Evolutionary conservation across 2,888 invertebrate species (phyloP).

Genomic region (Andrena praecox): DNA sequence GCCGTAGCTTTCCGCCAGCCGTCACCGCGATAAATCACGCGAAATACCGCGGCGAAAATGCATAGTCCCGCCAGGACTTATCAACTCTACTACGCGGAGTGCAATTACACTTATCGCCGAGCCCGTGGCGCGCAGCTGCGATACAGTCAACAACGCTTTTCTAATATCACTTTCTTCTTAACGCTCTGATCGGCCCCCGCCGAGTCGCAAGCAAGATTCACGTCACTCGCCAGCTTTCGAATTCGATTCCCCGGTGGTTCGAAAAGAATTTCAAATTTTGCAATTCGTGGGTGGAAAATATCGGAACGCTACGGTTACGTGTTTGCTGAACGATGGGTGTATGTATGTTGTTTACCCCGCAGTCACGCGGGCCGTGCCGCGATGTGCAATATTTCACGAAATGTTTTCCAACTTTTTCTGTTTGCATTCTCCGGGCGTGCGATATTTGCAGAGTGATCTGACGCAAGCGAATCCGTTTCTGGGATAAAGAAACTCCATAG

Average conservation of each 20-base stretch:
- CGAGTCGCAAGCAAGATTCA: background rate
- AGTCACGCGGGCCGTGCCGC: no score
- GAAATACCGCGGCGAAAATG: conserved; percentile 44
- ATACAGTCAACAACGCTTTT: conserved; percentile 30
- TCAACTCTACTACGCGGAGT: conserved; percentile 22
- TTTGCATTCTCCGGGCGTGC: no score
- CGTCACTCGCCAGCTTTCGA: background rate
- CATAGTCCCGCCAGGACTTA: conserved; percentile 27
- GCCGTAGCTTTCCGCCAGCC: conserved; percentile 26
- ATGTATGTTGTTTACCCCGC: no score
- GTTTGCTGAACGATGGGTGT: no score
- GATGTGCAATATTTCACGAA: background rate
- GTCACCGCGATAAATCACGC: conserved; percentile 54
- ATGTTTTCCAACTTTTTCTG: background rate
- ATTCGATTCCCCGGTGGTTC: background rate
- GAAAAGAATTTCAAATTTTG: no score
- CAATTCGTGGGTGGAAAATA: background rate
- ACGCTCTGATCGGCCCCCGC: background rate
- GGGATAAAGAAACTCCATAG: no score
- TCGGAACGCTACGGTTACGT: no score
- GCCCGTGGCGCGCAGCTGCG: conserved; percentile 19
- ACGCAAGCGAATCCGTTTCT: no score
- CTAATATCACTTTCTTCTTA: conserved; percentile 1
- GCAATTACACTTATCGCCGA: conserved; percentile 49
- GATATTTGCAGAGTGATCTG: no score